These are phyloP conservation scores for fruit fly (Drosophila melanogaster) DNA, from an alignment of 1,140 invertebrate genomes.

Conservation along the genomic window Release_6_plus_ISO1_MT NT_037436.4:15136501-15137000, in stretches of 20 bases:
- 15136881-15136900: conserved; percentile 30
- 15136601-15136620: conserved; percentile 43
- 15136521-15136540: conserved; percentile 22
- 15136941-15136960: conserved; percentile 20
- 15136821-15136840: neutral
- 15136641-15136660: conserved; percentile 47
- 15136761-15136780: neutral
- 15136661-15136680: conserved; percentile 31
- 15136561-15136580: conserved; percentile 40
- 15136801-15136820: too few relatives aligned
- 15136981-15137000: neutral
- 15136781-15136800: neutral
- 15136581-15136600: conserved; percentile 41
- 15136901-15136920: conserved; percentile 23
- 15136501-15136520: conserved; percentile 24
- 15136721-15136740: conserved; percentile 8
- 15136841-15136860: too few relatives aligned
- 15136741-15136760: neutral
- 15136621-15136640: conserved; percentile 41
- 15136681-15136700: conserved; percentile 19
- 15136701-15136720: conserved; percentile 27
- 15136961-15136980: neutral
- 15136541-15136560: conserved; percentile 29
- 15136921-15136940: conserved; percentile 16
- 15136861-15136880: conserved; percentile 4